Evolutionary conservation across 2,113 vertebrate genomes (phyloP).

Genomic region (Tychaedon coryphoeus): DNA sequence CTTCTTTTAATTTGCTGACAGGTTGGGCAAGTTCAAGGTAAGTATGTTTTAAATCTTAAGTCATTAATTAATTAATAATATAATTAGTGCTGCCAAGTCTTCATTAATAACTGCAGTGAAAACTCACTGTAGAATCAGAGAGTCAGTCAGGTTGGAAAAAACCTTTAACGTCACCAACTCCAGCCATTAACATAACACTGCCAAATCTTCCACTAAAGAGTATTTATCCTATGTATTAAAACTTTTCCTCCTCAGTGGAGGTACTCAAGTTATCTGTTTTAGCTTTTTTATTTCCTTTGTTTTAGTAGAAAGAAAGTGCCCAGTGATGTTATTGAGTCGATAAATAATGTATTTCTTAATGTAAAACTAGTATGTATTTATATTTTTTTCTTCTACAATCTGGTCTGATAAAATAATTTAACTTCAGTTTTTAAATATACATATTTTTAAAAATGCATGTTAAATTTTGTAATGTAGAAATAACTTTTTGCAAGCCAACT

Average conservation of each 20-base stretch:
- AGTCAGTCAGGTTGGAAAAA: neutral
- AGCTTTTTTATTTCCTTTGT: neutral
- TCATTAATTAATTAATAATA: neutral
- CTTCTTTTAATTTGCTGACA: slow-evolving; percentile 84
- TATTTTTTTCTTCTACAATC: neutral
- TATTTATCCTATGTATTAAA: neutral
- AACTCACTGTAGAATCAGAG: neutral
- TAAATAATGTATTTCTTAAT: neutral
- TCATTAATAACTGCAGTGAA: neutral
- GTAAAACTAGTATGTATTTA: neutral
- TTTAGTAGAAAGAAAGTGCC: neutral
- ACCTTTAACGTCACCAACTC: neutral
- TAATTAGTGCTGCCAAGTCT: neutral
- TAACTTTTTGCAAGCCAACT: neutral
- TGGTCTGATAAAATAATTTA: neutral
- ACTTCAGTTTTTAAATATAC: neutral
- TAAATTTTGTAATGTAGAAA: neutral
- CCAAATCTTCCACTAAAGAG: neutral
- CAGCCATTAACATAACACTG: neutral
- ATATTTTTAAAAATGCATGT: neutral
- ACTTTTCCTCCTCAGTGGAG: neutral
- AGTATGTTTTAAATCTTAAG: neutral
- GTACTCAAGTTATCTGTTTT: neutral
- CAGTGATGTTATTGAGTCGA: neutral
- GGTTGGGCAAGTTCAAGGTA: slow-evolving; percentile 93